These are phyloP conservation scores for Eriosoma lanigerum DNA, from an alignment of 1,140 invertebrate genomes.

Conservation along the genomic window DNA sequence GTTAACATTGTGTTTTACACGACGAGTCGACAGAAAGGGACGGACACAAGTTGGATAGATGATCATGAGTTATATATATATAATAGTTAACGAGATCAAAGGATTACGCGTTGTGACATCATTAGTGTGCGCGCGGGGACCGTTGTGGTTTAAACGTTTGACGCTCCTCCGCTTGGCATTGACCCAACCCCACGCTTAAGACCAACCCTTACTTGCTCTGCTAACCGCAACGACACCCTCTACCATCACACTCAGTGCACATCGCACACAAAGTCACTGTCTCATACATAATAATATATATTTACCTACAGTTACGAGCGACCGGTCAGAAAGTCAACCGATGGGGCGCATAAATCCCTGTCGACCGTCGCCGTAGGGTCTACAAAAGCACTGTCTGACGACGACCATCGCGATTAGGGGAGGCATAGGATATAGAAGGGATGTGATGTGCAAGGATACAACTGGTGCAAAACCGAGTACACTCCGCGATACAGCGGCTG, in stretches of 20 bases:
- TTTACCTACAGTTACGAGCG: no score
- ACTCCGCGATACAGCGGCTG: background rate
- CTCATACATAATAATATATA: background rate
- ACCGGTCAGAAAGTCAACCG: background rate
- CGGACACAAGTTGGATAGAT: no score
- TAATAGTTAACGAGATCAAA: slow-evolving; percentile 46
- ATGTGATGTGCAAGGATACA: no score
- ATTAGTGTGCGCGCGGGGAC: slow-evolving; percentile 1
- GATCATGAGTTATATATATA: no score
- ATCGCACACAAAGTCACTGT: background rate
- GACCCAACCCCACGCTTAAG: no score
- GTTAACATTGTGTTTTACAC: no score
- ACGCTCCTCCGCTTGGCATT: background rate
- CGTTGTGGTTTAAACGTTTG: slow-evolving; percentile 31
- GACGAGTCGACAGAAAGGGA: no score
- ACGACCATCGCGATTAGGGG: background rate
- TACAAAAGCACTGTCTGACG: background rate
- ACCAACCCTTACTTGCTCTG: background rate
- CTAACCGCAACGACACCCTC: background rate
- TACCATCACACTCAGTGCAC: no score
- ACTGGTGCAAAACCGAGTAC: no score
- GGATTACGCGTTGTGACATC: slow-evolving; percentile 33
- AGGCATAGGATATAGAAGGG: background rate
- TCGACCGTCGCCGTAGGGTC: background rate
- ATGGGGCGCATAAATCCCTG: slow-evolving; percentile 4